Evolutionary conservation across 2,113 vertebrate species (phyloP).

Genomic region (Tapirus terrestris): DNA sequence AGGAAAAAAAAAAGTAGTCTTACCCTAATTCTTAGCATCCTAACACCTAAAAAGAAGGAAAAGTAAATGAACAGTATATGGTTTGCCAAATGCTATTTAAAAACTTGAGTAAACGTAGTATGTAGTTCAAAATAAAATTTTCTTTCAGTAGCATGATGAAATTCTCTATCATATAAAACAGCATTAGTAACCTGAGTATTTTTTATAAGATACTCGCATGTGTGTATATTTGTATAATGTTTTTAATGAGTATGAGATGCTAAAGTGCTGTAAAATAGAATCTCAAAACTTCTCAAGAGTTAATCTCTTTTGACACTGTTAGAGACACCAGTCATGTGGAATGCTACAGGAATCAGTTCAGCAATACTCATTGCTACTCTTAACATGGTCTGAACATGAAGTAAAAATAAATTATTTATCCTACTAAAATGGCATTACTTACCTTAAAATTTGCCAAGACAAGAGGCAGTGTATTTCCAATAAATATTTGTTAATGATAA

Average conservation of each 20-base stretch:
- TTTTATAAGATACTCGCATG: neutral
- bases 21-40: neutral
- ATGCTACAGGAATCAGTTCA: neutral
- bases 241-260: neutral
- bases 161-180: neutral
- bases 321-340: neutral
- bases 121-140: neutral
- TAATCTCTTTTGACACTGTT: neutral
- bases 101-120: neutral
- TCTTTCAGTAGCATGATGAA: neutral
- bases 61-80: neutral
- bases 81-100: neutral
- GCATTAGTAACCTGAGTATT: neutral
- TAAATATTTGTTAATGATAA: neutral
- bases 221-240: neutral
- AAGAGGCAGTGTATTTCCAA: neutral
- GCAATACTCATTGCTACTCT: neutral
- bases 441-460: conserved; percentile 19
- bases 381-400: neutral
- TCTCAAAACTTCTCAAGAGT: neutral
- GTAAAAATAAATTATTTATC: conserved; percentile 6
- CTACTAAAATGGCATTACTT: neutral
- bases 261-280: neutral
- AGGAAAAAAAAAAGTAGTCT: neutral
- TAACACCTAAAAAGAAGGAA: neutral